Conservation (phyloP, 2,888 invertebrate genomes). For the Parasteatoda lunata region DNA sequence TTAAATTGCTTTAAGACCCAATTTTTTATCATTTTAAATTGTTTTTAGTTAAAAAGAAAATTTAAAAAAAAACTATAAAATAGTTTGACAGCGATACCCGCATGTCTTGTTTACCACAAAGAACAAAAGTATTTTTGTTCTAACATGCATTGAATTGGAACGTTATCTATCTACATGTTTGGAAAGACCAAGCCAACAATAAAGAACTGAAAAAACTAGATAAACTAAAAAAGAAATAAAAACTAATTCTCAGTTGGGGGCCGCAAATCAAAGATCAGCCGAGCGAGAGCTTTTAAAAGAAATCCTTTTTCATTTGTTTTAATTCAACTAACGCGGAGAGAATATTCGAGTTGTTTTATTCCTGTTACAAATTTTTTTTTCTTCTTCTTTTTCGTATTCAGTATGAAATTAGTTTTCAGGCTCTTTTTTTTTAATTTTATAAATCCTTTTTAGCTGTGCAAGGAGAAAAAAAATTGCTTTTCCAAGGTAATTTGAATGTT, state of each 20-base stretch:
- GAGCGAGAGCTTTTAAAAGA: slow-evolving; percentile 31
- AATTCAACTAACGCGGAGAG: slow-evolving; percentile 47
- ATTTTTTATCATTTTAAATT: no score
- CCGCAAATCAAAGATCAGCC: slow-evolving; percentile 25
- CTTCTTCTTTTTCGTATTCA: slow-evolving; percentile 9
- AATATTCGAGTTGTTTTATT: slow-evolving; percentile 16
- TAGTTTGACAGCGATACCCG: background rate
- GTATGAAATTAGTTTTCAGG: slow-evolving; percentile 31
- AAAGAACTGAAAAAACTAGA: background rate
- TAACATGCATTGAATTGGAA: slow-evolving; percentile 2
- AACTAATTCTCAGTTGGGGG: background rate
- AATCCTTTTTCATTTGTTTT: slow-evolving; percentile 49
- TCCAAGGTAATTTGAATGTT: slow-evolving; percentile 5
- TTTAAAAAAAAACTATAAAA: no score
- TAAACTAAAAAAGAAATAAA: background rate
- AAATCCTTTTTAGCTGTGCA: background rate
- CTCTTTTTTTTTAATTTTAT: background rate
- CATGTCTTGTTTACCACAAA: slow-evolving; percentile 11
- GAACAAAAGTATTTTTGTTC: background rate
- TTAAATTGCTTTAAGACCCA: no score
- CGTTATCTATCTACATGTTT: slow-evolving; percentile 25
- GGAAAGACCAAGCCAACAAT: background rate
- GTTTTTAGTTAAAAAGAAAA: no score
- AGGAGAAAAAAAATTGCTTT: background rate
- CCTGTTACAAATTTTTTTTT: background rate